Percentiles rank a stretch among this genome's conserved stretches.
Conservation (phyloP, 2,113 vertebrate genomes). For the Rhodinocichla rosea region DNA sequence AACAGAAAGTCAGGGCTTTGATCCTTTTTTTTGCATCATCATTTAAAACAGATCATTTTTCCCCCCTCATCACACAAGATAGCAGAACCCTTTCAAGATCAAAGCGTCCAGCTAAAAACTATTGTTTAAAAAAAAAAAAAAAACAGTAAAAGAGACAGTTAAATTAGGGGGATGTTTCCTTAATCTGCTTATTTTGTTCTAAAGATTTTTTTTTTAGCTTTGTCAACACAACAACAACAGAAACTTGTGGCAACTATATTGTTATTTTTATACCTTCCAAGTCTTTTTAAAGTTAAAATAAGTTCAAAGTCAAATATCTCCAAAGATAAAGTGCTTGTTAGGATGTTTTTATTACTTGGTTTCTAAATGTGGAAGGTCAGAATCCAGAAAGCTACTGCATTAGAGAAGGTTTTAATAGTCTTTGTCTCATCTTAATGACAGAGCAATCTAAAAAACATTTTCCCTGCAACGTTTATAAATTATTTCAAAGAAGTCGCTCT, state of each 20-base stretch:
- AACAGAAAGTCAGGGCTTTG: constrained; percentile 75
- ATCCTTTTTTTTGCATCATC: constrained; percentile 78
- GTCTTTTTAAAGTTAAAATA: constrained; percentile 75
- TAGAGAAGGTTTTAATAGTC: constrained; percentile 69
- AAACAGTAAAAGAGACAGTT: constrained; percentile 50
- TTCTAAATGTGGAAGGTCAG: constrained; percentile 76
- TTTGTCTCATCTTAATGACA: constrained; percentile 71
- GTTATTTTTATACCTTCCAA: constrained; percentile 72
- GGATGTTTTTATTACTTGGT: constrained; percentile 69
- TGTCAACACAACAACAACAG: constrained; percentile 64
- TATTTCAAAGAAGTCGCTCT: constrained; percentile 14
- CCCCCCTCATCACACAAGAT: constrained; percentile 69
- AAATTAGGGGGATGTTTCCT: constrained; percentile 62
- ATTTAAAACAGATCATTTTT: constrained; percentile 80
- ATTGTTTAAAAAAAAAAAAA: constrained; percentile 66
- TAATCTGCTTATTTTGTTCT: constrained; percentile 69
- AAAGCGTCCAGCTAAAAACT: constrained; percentile 74
- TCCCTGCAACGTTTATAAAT: constrained; percentile 25
- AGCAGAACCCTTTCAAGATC: constrained; percentile 81
- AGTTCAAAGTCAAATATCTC: constrained; percentile 77
- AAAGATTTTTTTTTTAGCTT: constrained; percentile 49
- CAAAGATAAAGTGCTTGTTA: constrained; percentile 65
- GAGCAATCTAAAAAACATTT: constrained; percentile 48
- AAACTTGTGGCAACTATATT: constrained; percentile 67
- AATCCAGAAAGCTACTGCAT: constrained; percentile 71